A percentile compares a stretch with the other conserved stretches of the same genome.
phyloP scores from a whole-genome alignment of 2,888 invertebrate genomes.

The Autographa gamma region DNA sequence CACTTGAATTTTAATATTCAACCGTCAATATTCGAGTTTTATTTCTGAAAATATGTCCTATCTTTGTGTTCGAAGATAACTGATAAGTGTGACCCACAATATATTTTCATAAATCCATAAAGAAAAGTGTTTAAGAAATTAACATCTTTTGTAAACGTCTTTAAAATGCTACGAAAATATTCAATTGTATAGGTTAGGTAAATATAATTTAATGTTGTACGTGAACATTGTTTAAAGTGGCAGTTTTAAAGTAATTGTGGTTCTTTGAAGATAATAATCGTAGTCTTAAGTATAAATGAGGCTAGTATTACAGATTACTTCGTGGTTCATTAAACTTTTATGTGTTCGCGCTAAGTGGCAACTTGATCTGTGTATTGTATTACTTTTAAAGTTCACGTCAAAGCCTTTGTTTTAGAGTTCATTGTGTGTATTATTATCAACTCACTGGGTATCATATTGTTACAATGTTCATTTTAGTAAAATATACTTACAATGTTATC shows the following conservation, averaged over 20 bases:
- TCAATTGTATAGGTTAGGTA: background rate
- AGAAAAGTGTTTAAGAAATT: too few relatives aligned
- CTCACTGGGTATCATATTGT: too few relatives aligned
- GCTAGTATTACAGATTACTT: constrained; percentile 10
- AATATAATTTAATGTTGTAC: background rate
- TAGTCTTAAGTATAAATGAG: background rate
- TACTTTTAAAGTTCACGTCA: background rate
- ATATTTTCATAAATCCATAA: too few relatives aligned
- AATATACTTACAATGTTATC: too few relatives aligned
- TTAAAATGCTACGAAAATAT: background rate
- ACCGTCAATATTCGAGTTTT: too few relatives aligned
- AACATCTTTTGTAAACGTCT: background rate
- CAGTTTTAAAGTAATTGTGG: background rate
- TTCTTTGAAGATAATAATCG: background rate
- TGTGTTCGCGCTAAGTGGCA: background rate
- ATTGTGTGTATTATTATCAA: background rate
- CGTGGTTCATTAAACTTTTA: constrained; percentile 27
- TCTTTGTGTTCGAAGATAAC: background rate
- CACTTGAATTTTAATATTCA: too few relatives aligned
- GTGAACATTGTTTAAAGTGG: background rate
- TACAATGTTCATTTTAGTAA: too few relatives aligned
- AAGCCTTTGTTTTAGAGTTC: background rate
- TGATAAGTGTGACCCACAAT: too few relatives aligned
- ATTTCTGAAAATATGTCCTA: too few relatives aligned
- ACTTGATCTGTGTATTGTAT: constrained; percentile 5